A percentile compares a stretch with the other conserved stretches of the same genome.
Conservation (phyloP, 1,140 invertebrate species). For the Polypedilum pembai region DNA sequence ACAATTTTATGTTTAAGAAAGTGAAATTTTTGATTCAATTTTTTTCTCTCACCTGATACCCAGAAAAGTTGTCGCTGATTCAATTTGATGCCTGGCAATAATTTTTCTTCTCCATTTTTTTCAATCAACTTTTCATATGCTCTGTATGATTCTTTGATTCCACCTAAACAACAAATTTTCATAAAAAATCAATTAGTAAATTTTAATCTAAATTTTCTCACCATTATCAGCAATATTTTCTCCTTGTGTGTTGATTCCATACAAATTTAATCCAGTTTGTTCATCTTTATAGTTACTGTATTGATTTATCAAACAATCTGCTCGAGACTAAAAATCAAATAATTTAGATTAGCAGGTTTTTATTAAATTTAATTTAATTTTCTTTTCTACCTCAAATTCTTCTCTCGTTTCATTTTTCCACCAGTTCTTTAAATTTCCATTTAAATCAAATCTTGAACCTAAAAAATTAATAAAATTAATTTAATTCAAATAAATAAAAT, state of each 20-base stretch:
- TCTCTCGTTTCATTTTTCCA: slow-evolving; percentile 47
- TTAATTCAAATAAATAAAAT: too few species aligned
- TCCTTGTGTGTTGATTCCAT: slow-evolving; percentile 55
- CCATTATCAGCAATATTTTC: slow-evolving; percentile 59
- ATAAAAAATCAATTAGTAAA: neutral
- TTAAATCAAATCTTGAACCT: slow-evolving; percentile 52
- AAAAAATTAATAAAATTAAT: neutral
- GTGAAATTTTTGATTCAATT: too few species aligned
- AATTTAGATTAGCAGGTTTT: too few species aligned
- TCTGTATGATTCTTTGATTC: slow-evolving; percentile 53
- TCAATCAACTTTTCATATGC: slow-evolving; percentile 47
- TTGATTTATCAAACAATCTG: slow-evolving; percentile 63
- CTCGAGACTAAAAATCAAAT: slow-evolving; percentile 32
- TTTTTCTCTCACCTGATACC: slow-evolving; percentile 48
- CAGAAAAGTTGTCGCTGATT: slow-evolving; percentile 63
- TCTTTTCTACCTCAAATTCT: slow-evolving; percentile 50
- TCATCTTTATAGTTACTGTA: slow-evolving; percentile 56
- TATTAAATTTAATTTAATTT: slow-evolving; percentile 56
- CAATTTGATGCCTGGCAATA: slow-evolving; percentile 45
- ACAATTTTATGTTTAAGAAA: too few species aligned
- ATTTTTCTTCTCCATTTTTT: slow-evolving; percentile 40
- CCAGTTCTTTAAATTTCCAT: slow-evolving; percentile 59
- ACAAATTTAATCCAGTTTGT: slow-evolving; percentile 41
- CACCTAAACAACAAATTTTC: slow-evolving; percentile 32
- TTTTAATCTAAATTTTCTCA: neutral